Evolutionary conservation across 2,113 vertebrate genomes (phyloP).

Genomic region (Entelurus aequoreus): DNA sequence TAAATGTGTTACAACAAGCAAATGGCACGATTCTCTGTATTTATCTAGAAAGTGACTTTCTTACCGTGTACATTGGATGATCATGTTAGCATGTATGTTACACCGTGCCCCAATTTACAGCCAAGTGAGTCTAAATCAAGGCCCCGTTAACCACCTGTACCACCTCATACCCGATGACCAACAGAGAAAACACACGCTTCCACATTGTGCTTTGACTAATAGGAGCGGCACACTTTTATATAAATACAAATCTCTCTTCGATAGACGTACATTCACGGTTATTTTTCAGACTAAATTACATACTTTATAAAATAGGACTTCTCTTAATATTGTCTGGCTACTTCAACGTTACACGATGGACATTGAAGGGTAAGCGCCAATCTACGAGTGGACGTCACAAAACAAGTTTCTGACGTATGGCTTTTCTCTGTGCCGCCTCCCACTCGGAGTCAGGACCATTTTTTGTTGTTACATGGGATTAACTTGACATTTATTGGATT

Average conservation of each 20-base stretch:
- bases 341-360: constrained; percentile 44
- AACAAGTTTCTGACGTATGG: constrained; percentile 51
- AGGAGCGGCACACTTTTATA: constrained; percentile 55
- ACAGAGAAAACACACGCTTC: neutral
- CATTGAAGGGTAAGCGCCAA: constrained; percentile 39
- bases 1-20: too few species aligned
- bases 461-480: constrained; percentile 13
- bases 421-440: constrained; percentile 58
- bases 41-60: too few species aligned
- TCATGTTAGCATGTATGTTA: too few species aligned
- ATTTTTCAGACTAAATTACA: constrained; percentile 63
- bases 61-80: too few species aligned
- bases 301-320: constrained; percentile 59
- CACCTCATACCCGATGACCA: neutral
- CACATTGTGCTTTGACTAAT: constrained; percentile 70
- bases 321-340: constrained; percentile 56
- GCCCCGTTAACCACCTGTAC: too few species aligned
- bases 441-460: constrained; percentile 19
- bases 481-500: constrained; percentile 9
- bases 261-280: constrained; percentile 68
- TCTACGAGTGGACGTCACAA: constrained; percentile 20
- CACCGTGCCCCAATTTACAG: too few species aligned
- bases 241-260: constrained; percentile 61
- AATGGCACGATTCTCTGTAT: too few species aligned
- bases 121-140: too few species aligned